Evolutionary conservation across 2,888 invertebrate species (phyloP), one percentile per base, ranked within the genome.

Genomic region (Achlya flavicornis): DNA sequence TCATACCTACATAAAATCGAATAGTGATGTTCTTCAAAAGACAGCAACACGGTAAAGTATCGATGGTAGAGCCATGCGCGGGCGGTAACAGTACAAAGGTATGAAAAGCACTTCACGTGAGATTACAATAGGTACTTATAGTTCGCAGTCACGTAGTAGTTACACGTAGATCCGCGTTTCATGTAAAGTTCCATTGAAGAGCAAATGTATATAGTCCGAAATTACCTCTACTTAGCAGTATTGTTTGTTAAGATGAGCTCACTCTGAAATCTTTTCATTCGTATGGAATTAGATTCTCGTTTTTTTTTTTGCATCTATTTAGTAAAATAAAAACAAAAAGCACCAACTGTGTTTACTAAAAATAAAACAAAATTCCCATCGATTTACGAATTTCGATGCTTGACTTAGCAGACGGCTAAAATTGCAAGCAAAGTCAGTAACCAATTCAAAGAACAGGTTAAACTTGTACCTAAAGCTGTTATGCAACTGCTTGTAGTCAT

Each of bases 61-160:
- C 60, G 41, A 60, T 41, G 38, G 59, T 38, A 14, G 19, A 16
- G n/a, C 14, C 11, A 26, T 26, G 43, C 41, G 60, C 43, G 43
- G 43, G 60, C 60, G 60, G 60, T 60, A 60, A 60, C 53, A 19
- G 43, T 60, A 43, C 12, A 35, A 53, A 43, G 60, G 19, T 19
- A 60, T 26, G 19, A 43, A 19, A 11, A 19, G 10, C 53, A 60
- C 38, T 59, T 38, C 35, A 38, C 19, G 26, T 41, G 26, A 60
- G 19, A 43, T 60, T 69, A 73, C 71, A 74, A 71, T 70, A 67
- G 70, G 70, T 68, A 72, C 74, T 74, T 79, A 79, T 72, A 68
- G 74, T 71, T 71, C 72, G 73, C 74, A 81, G 82, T 81, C 83
- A 83, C 82, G 83, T 84, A 81, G 71, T 70, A 81, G 71, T 70